Evolutionary conservation across 92 coral and sea anemone genomes (phyloP), one percentile per base, ranked within the genome.

Genomic region (Zoanthus sansibaricus): DNA sequence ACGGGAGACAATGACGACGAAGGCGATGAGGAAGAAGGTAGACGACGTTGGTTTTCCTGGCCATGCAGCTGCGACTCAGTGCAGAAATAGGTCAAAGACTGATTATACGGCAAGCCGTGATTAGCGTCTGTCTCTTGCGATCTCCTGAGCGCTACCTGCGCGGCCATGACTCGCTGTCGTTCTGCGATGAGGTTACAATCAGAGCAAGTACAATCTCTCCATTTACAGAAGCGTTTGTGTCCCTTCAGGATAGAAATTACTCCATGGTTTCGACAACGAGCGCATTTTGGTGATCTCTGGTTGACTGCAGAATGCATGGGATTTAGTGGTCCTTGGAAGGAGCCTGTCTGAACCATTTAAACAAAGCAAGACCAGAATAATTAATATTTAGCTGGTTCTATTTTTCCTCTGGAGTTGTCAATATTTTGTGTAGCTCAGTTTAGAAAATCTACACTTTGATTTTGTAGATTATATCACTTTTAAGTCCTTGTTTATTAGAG

Each of bases 111-210:
- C 61, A 80, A 20, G 17, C 64, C 85, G 51, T 80, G 85, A 33
- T 13, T 80, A 18, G 59, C 93, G 30, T 95, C 98, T 21, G 94
- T 95, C 76, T 95, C 98, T 75, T 97, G 99, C 44, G 96, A 98
- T 82, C 99, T 92, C 86, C 99, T 79, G 10, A 97, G 88, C 18
- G 99, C 99, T 1, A 97, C 99, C 87, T 97, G 99, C 1, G 99
- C 99, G 0, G 99, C 99, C 99, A 97, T 97, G 9, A 97, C 99
- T 75, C 99, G 79, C 66, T 97, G 99, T 78, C 99, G 83, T 69
- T 97, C 99, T 44, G 99, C 99, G 48, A 97, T 97, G 54, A 97
- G 93, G 49, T 92, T 97, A 74, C 99, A 97, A 55, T 97, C 98
- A 11, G 98, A 89, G 48, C 99, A 97, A 15, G 98, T 91, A 54